These are phyloP conservation scores for Heteromormyrus szaboi DNA, from an alignment of 2,797 vertebrate species.

Conservation along the genomic window DNA sequence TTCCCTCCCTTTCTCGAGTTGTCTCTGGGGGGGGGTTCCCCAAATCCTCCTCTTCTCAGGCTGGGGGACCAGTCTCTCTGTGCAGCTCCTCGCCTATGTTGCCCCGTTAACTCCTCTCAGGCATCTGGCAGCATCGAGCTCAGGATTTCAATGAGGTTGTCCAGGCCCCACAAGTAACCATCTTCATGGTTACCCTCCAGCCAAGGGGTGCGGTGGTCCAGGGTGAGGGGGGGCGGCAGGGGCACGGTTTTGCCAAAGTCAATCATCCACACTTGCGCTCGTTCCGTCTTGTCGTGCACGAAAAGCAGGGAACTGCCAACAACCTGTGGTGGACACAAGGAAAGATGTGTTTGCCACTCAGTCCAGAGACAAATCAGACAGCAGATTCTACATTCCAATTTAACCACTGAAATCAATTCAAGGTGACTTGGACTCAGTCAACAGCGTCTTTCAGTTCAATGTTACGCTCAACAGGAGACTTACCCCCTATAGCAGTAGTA, in stretches of 20 bases:
- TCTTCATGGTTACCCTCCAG: constrained; percentile 80
- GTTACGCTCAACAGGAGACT: neutral
- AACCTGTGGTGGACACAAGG: constrained; percentile 53
- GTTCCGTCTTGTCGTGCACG: constrained; percentile 73
- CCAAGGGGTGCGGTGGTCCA: constrained; percentile 80
- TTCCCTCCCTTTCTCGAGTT: neutral
- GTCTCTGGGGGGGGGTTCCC: neutral
- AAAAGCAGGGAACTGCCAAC: constrained; percentile 87
- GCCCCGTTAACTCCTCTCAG: constrained; percentile 18
- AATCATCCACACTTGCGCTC: constrained; percentile 86
- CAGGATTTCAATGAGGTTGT: constrained; percentile 73
- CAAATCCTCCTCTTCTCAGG: neutral
- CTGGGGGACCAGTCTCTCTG: neutral
- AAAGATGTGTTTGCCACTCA: neutral
- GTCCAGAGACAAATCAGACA: neutral
- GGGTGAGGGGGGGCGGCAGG: constrained; percentile 51
- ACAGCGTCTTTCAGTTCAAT: neutral
- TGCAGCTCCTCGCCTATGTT: neutral
- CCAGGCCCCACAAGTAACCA: constrained; percentile 81
- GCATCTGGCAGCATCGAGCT: constrained; percentile 47
- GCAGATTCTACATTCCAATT: neutral
- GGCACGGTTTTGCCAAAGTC: constrained; percentile 86
- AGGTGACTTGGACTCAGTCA: neutral
- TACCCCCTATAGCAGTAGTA: neutral
- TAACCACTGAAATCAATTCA: neutral